These are phyloP conservation scores for Drosophila peninsularis DNA, from an alignment of 2,888 invertebrate species.

Conservation along the genomic window DNA sequence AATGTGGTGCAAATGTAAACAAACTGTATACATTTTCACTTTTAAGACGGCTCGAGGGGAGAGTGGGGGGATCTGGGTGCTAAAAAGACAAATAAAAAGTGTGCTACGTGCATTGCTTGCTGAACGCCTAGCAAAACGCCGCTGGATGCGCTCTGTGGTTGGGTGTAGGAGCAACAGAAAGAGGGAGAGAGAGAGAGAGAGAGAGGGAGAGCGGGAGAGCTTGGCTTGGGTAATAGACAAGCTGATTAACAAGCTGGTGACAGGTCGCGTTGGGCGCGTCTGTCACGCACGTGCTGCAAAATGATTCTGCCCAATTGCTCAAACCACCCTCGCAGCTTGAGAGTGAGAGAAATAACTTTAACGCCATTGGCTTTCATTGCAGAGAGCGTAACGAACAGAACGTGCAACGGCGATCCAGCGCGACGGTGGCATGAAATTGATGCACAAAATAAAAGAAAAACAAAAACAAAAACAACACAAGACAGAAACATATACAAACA, in stretches of 20 bases:
- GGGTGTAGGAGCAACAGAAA: background rate
- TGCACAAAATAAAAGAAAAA: slow-evolving; percentile 12
- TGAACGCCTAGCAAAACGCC: slow-evolving; percentile 50
- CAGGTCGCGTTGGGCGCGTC: slow-evolving; percentile 15
- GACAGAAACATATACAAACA: slow-evolving; percentile 13
- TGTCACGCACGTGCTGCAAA: slow-evolving; percentile 58
- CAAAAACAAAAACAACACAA: background rate
- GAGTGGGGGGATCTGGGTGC: slow-evolving; percentile 34
- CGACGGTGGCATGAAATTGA: slow-evolving; percentile 60
- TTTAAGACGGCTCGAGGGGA: slow-evolving; percentile 34
- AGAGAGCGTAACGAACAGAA: slow-evolving; percentile 37
- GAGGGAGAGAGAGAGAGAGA: background rate
- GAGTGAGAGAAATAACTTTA: slow-evolving; percentile 37
- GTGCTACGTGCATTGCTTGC: slow-evolving; percentile 66
- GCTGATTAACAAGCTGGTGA: slow-evolving; percentile 43
- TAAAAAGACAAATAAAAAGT: slow-evolving; percentile 73
- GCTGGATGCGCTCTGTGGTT: background rate
- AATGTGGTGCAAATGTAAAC: slow-evolving; percentile 58
- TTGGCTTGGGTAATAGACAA: slow-evolving; percentile 16
- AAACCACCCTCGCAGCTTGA: slow-evolving; percentile 13
- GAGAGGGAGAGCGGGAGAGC: no score
- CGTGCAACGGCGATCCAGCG: slow-evolving; percentile 24
- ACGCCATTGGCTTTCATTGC: slow-evolving; percentile 44
- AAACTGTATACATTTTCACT: slow-evolving; percentile 75
- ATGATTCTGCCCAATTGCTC: slow-evolving; percentile 32